Conservation (phyloP, 2,888 invertebrate species). For the Idaea aversata region DNA sequence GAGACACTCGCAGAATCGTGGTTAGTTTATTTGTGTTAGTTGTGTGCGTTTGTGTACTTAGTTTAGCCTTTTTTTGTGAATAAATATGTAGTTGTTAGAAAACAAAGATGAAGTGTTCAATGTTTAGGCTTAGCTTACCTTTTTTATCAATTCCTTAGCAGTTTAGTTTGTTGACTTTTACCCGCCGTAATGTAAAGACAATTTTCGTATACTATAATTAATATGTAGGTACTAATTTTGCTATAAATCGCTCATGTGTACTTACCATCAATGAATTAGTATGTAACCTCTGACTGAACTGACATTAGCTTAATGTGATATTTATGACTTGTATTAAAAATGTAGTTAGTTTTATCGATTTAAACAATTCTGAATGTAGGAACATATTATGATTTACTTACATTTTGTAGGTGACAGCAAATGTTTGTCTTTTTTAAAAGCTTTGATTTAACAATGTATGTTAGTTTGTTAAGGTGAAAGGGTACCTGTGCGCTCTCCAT, state of each 20-base stretch:
- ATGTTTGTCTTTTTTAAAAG: neutral
- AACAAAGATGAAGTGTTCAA: neutral
- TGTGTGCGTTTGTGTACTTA: neutral
- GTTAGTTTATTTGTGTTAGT: slow-evolving; percentile 8
- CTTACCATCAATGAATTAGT: slow-evolving; percentile 51
- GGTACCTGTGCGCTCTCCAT: too few species aligned
- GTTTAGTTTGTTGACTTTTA: neutral
- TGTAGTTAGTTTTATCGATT: slow-evolving; percentile 61
- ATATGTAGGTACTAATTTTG: slow-evolving; percentile 29
- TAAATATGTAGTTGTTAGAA: neutral
- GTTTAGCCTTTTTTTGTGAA: neutral
- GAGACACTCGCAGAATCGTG: slow-evolving; percentile 19
- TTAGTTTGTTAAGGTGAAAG: neutral
- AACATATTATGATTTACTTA: slow-evolving; percentile 42
- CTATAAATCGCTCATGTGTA: slow-evolving; percentile 43
- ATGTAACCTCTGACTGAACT: slow-evolving; percentile 71
- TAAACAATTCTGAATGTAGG: slow-evolving; percentile 44
- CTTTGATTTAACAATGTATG: neutral
- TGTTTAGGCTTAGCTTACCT: neutral
- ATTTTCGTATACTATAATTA: neutral
- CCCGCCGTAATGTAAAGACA: neutral
- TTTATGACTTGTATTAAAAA: slow-evolving; percentile 67
- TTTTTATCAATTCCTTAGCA: too few species aligned
- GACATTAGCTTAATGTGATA: slow-evolving; percentile 79
- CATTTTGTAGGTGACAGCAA: neutral